These are phyloP conservation scores for Dipodomys ordii DNA, from an alignment of 2,113 vertebrate genomes.

Conservation along the genomic window DNA sequence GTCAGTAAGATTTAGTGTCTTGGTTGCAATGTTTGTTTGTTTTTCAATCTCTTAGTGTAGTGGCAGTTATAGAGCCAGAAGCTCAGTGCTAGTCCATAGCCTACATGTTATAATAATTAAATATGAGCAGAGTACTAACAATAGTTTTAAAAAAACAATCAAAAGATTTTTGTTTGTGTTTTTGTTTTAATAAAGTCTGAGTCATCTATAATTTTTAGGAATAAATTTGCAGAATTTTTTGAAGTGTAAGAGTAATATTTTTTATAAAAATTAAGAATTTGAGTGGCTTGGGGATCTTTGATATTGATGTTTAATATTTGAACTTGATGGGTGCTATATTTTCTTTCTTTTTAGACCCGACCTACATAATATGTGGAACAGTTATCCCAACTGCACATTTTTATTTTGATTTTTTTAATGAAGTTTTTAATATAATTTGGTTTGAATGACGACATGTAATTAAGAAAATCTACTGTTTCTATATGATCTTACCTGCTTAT, in stretches of 20 bases:
- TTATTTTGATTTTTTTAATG: background rate
- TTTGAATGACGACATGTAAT: background rate
- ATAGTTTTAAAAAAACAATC: constrained; percentile 2
- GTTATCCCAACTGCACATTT: background rate
- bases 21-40: background rate
- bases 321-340: background rate
- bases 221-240: background rate
- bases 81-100: background rate
- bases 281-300: constrained; percentile 30
- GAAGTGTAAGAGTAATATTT: background rate
- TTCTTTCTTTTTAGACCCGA: background rate
- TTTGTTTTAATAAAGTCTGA: too few relatives aligned
- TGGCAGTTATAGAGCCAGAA: background rate
- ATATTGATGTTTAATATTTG: constrained; percentile 4
- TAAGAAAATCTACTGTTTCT: background rate
- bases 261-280: background rate
- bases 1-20: background rate
- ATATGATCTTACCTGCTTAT: background rate
- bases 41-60: background rate
- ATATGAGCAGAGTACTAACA: background rate
- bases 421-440: constrained; percentile 20
- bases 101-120: background rate
- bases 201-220: background rate
- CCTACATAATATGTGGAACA: background rate
- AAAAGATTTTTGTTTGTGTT: background rate